Base-by-base conservation (phyloP, 1,140 invertebrate species). In the Saxidomus purpurata region DNA sequence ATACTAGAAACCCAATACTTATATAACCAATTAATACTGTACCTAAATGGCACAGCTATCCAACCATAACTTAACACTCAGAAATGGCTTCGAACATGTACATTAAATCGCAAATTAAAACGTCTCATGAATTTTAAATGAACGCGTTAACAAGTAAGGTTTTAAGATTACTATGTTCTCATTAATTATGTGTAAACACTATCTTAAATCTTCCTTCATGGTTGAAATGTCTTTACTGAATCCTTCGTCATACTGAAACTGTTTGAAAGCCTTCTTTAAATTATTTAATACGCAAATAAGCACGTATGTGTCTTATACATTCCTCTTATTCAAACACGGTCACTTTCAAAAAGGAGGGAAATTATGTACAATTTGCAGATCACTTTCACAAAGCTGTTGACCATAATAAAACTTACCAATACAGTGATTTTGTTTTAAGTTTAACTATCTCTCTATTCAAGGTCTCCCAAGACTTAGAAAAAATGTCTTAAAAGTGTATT, bases 231-330 rank as follows among this genome's bases (percentile, higher is more conserved):
- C 34, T 63, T 63, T 63, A 63, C 59, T 63, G 59, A n/a, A n/a
- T 71, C 61, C 6, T 25, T 31, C n/a, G 61, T 38, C 67, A 38
- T 15, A 38, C 15, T 22, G 3, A n/a, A 71, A n/a, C 34, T 71
- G 34, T 59, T 28, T 28, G 67, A 38, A 71, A 71, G 11, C 34
- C 22, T 15, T 22, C 13, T 71, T 71, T 38, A 71, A 71, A 71
- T 71, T 40, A 22, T 71, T 71, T 15, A 71, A 71, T 71, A 13
- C 8, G 31, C 67, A 71, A 71, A 71, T 71, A 71, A 71, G n/a
- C 67, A 71, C 67, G 28, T 71, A 15, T 38, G 34, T n/a, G 22
- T 59, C 55, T 6, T 9, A 25, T 59, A 59, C 55, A 59, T 59
- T 59, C 55, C 55, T 9, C 25, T 59, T 59, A 59, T 59, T 59